Evolutionary conservation across 2,888 invertebrate genomes (phyloP), one percentile per base, ranked within the genome.

Genomic region (Carterocephalus palaemon): DNA sequence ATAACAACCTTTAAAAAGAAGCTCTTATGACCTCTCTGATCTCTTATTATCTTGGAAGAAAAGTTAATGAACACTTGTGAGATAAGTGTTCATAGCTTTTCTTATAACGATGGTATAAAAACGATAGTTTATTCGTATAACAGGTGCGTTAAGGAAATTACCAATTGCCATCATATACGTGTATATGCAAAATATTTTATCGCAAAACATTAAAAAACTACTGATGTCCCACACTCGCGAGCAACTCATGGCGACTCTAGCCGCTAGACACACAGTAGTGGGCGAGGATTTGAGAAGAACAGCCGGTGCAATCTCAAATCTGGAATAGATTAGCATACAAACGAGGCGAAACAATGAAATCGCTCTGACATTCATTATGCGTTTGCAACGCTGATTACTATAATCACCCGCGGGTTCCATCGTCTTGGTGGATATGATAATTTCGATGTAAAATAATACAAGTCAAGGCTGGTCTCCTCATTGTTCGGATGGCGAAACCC

Each of bases 271-370:
- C 24, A 47, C 37, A 24, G 45, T 45, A 46, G 53, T 51, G 49
- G 51, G 49, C 45, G 47, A 47, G 37, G 8, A 41, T 40, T 48
- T 32, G 45, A 41, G 37, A 46, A 32, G 38, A 46, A 46, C 38
- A 46, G 16, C 42, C 23, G 47, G 46, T 52, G 57, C 55, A 58
- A 64, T 69, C 63, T 64, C 33, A 54, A 59, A 65, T 64, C 61
- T 55, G 52, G 67, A 66, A 72, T 74, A 67, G 55, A 73, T 74
- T 71, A 65, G 68, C 71, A 58, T 69, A 61, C 47, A 52, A 63
- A 70, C 57, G 56, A 66, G 60, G 51, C 50, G 56, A 66, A 65
- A 74, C 72, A 74, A 72, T 74, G 68, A 68, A 65, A 66, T 63
- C 58, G 58, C 57, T 46, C 47, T 51, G 56, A 54, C 57, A 56